Conservation (phyloP, 2,113 vertebrate species). For the Scalopus aquaticus region DNA sequence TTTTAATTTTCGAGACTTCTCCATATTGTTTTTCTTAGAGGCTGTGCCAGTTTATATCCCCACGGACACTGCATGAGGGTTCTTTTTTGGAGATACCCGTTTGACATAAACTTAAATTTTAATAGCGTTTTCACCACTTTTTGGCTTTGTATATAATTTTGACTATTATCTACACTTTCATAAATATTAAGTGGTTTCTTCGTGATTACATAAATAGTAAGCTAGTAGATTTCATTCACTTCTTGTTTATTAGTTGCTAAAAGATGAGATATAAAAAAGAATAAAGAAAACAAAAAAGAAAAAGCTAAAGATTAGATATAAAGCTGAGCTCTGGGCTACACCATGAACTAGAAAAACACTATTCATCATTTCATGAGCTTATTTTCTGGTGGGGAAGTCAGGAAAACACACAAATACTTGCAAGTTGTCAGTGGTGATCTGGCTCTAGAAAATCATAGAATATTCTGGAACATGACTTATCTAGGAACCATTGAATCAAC, state of each 20-base stretch:
- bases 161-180: constrained; percentile 32
- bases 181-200: constrained; percentile 26
- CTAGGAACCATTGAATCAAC: not conserved
- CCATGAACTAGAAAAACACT: not conserved
- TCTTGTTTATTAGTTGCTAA: not conserved
- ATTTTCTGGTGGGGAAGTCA: not conserved
- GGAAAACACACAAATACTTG: not conserved
- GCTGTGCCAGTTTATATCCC: too few relatives aligned
- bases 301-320: not conserved
- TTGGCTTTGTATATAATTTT: not conserved
- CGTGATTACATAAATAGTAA: not conserved
- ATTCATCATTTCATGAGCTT: not conserved
- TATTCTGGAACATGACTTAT: constrained; percentile 6
- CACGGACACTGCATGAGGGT: too few relatives aligned
- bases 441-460: not conserved
- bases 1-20: too few relatives aligned
- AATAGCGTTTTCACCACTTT: not conserved
- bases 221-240: not conserved
- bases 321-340: not conserved
- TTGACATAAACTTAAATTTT: constrained; percentile 47
- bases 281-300: too few relatives aligned
- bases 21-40: too few relatives aligned
- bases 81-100: not conserved
- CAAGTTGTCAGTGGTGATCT: not conserved
- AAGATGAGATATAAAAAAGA: not conserved